A percentile compares a stretch with the other conserved stretches of the same genome.
Conservation (phyloP, 23 tunicate species). For the Ciona savignyi region DNA sequence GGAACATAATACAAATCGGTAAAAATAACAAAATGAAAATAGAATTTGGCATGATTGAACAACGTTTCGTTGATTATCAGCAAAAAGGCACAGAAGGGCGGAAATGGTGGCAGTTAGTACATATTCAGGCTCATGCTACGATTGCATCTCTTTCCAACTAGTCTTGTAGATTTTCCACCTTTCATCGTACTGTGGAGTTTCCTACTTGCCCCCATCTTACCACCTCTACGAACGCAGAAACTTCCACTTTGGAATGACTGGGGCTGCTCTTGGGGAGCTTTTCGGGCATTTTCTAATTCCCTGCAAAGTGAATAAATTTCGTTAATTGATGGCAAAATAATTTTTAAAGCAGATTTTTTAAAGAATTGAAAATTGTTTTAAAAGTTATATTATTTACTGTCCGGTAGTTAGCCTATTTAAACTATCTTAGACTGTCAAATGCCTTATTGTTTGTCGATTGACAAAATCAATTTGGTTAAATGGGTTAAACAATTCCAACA, state of each 20-base stretch:
- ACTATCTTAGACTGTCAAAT: too few relatives aligned
- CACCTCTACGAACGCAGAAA: constrained; percentile 9
- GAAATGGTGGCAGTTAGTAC: constrained; percentile 6
- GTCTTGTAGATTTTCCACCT: constrained; percentile 69
- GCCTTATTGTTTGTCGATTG: too few relatives aligned
- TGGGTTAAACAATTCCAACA: too few relatives aligned
- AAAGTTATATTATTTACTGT: too few relatives aligned
- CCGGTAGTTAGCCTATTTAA: too few relatives aligned
- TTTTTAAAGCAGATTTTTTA: too few relatives aligned
- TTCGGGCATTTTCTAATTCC: constrained; percentile 68
- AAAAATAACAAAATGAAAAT: too few relatives aligned
- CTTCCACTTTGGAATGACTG: neutral
- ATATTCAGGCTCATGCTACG: constrained; percentile 70
- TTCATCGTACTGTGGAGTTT: constrained; percentile 35
- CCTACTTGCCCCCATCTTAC: constrained; percentile 16
- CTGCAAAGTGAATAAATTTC: constrained; percentile 20
- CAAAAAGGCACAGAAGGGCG: neutral
- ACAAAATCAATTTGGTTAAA: too few relatives aligned
- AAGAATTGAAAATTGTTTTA: too few relatives aligned
- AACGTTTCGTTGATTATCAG: neutral
- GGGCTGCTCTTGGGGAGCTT: constrained; percentile 7
- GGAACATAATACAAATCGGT: neutral
- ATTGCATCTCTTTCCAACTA: constrained; percentile 51
- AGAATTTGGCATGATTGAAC: neutral
- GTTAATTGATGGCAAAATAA: too few relatives aligned